Percentiles rank a stretch among this genome's conserved stretches.
Evolutionary conservation across 2,113 vertebrate genomes (phyloP).

Genomic region (Thamnophis sirtalis): DNA sequence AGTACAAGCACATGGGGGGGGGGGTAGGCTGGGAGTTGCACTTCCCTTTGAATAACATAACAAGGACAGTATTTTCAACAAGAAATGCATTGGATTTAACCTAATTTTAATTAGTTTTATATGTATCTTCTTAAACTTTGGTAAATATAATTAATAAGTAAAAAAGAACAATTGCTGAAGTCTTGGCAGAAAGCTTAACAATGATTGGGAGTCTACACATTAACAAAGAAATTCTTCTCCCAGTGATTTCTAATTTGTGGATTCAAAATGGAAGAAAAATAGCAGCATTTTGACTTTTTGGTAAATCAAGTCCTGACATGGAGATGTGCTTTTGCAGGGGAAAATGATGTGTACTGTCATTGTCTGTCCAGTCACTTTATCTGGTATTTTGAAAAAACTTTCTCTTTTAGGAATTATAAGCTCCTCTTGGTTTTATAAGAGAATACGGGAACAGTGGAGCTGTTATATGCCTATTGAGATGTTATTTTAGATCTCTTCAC

Average conservation of each 20-base stretch:
- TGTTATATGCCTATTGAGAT: fast-evolving
- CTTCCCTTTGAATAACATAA: neutral
- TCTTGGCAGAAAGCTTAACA: neutral
- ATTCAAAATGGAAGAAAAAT: neutral
- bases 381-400: neutral
- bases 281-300: neutral
- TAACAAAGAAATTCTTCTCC: neutral
- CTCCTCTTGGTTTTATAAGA: neutral
- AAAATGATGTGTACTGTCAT: neutral
- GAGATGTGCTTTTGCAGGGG: neutral
- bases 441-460: neutral
- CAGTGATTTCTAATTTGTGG: neutral
- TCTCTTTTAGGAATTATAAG: neutral
- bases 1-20: neutral
- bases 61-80: neutral
- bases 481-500: neutral
- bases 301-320: neutral
- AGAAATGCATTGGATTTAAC: neutral
- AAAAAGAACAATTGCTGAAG: neutral
- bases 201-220: neutral
- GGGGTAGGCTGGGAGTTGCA: neutral
- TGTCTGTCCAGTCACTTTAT: neutral
- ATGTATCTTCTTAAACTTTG: neutral
- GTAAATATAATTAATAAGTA: neutral
- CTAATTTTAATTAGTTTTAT: neutral